Evolutionary conservation across 2,113 vertebrate genomes (phyloP), one percentile per base, ranked within the genome.

Genomic region (Hiodon tergisus): DNA sequence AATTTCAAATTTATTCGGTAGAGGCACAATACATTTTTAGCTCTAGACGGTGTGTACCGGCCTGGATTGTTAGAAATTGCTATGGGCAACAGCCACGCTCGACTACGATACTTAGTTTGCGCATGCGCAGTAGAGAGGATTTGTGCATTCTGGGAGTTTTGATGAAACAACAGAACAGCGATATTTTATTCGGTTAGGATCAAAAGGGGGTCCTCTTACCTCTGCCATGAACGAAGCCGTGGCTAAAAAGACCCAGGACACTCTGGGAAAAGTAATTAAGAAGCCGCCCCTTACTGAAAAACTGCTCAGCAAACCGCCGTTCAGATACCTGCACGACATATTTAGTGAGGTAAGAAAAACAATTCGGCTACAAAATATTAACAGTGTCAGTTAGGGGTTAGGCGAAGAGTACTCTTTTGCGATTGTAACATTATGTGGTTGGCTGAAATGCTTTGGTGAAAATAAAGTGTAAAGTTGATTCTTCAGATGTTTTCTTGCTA

Each of bases 281-380:
- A 93, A 93, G 72, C 96, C 96, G 31, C 95, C 93, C 53, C 91
- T 98, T 17, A 97, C 93, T 0, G 96, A 98, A 53, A 95, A 96
- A 82, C 89, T 98, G 87, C 93, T 99, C 51, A 92, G 71, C 86
- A 98, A 95, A 84, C 96, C 96, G 31, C 96, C 96, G 52, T 99
- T 99, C 85, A 92, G 95, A 50, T 99, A 95, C 87, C 91, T 99
- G 75, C 97, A 98, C 87, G 96, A 98, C 82, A 92, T 98, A 77
- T 87, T 98, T 82, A 92, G 88, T 1, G 97, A 98, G 97, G 96
- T 97, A 87, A 90, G 93, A 63, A 73, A 31, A 31, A 31, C 31
- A 31, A 31, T 31, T 31, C 31, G 31, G 31, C 31, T 31, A 31
- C 31, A 31, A 31, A 31, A 31, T 31, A 31, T 31, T 31, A 31